Conservation (phyloP, 2,888 invertebrate species). For the Hydriomena furcata region DNA sequence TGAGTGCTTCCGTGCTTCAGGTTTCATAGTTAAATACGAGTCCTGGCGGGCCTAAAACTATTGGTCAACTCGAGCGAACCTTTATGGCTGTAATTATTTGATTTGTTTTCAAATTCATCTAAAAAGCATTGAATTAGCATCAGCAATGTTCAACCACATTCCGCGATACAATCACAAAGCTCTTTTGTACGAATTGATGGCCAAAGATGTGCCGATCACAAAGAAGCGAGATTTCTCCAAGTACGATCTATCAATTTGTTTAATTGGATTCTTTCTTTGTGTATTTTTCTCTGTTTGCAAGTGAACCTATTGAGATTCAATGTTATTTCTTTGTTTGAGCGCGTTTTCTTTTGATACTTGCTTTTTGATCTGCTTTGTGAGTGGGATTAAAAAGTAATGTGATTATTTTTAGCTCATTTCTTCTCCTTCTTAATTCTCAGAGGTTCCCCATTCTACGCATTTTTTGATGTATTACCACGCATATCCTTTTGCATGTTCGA, state of each 20-base stretch:
- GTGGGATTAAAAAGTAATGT: constrained; percentile 24
- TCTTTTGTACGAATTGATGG: constrained; percentile 65
- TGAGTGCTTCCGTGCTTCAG: too few relatives aligned
- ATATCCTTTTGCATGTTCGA: too few relatives aligned
- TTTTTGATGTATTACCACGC: too few relatives aligned
- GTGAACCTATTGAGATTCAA: constrained; percentile 67
- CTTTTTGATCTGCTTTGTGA: constrained; percentile 31
- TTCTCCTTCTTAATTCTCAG: too few relatives aligned
- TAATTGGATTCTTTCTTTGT: constrained; percentile 77
- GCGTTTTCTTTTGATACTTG: constrained; percentile 32
- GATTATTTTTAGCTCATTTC: constrained; percentile 15
- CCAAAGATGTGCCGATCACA: constrained; percentile 69
- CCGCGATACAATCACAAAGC: constrained; percentile 57
- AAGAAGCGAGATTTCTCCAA: constrained; percentile 53
- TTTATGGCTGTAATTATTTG: too few relatives aligned
- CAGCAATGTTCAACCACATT: constrained; percentile 33
- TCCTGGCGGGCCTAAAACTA: too few relatives aligned
- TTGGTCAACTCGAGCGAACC: too few relatives aligned
- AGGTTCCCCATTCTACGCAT: too few relatives aligned
- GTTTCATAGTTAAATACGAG: too few relatives aligned
- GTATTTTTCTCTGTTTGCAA: constrained; percentile 64
- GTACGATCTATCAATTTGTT: constrained; percentile 76
- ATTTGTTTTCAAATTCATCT: background rate
- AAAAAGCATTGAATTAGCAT: too few relatives aligned
- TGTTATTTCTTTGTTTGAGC: constrained; percentile 61